A percentile compares a stretch with the other conserved stretches of the same genome.
These are phyloP conservation scores for Styela clava DNA, from an alignment of 23 tunicate species.

Conservation along the genomic window DNA sequence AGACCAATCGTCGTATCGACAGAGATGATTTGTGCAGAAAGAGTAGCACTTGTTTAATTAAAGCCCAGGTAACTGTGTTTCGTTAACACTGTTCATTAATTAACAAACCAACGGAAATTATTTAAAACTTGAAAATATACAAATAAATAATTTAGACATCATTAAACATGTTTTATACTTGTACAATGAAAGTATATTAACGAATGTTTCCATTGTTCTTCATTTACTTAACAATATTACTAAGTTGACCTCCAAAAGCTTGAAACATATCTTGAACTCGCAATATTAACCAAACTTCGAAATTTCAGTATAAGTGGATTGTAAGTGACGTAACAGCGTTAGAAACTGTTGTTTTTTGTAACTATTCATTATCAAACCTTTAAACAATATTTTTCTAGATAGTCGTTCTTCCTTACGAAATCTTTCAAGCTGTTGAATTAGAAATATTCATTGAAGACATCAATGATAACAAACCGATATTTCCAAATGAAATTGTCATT, in stretches of 20 bases:
- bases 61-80: not conserved
- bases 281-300: too few relatives aligned
- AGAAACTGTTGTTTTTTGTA: too few relatives aligned
- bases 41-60: not conserved
- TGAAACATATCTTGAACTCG: too few relatives aligned
- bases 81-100: not conserved
- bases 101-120: not conserved
- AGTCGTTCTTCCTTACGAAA: not conserved
- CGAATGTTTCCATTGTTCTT: not conserved
- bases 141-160: too few relatives aligned
- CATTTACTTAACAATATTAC: not conserved
- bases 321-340: too few relatives aligned
- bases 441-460: conserved; percentile 12
- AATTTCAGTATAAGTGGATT: too few relatives aligned
- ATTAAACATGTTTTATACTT: too few relatives aligned
- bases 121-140: too few relatives aligned
- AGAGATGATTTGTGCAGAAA: conserved; percentile 16
- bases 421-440: conserved; percentile 5
- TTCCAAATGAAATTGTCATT: not conserved
- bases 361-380: too few relatives aligned
- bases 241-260: too few relatives aligned
- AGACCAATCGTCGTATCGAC: not conserved
- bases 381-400: too few relatives aligned
- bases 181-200: too few relatives aligned
- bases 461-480: conserved; percentile 20